Evolutionary conservation across 2,888 invertebrate species (phyloP), one percentile per base, ranked within the genome.

Genomic region (Hemaris fuciformis): DNA sequence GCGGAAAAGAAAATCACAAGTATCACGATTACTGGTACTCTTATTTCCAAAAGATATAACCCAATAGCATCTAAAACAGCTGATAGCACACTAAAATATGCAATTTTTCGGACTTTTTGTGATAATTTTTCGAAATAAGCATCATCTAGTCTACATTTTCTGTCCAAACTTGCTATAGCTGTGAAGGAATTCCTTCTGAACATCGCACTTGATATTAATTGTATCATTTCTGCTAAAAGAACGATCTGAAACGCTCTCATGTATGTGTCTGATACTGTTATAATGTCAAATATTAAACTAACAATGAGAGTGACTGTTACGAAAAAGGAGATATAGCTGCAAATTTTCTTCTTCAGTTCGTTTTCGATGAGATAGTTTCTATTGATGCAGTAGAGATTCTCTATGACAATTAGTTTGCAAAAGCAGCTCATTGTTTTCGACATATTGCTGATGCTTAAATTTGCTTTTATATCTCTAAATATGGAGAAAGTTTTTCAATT

Each of bases 361-460:
- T 68, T 62, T 1, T 69, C 57, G 1, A 87, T 62, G 5, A 85
- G 75, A 45, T 77, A 81, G 0, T 80, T 75, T 3, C 88, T 75
- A 63, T 86, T 87, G 13, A 89, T 74, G 43, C 84, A 81, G 56
- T 80, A 77, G 1, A 84, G 71, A 53, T 71, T 81, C 65, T 85
- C 83, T 1, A 85, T 42, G 0, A 82, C 61, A 0, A 86, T 74
- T 1, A 83, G 62, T 61, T 66, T 72, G 13, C 66, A 70, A 13
- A 81, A 76, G 59, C 67, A 66, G 6, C 48, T 43, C 15, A 70
- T 68, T 0, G 81, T 76, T 46, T 66, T 57, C 5, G 61, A 22
- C 64, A 65, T 62, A 34, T 6, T 45, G 34, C 0, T 13, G 3
- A 31, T 8, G 15, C 2, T 4, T 15, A 4, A 38, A 38, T 38